These are phyloP conservation scores for Lydus trimaculatus DNA, from an alignment of 2,888 invertebrate genomes.

Conservation along the genomic window DNA sequence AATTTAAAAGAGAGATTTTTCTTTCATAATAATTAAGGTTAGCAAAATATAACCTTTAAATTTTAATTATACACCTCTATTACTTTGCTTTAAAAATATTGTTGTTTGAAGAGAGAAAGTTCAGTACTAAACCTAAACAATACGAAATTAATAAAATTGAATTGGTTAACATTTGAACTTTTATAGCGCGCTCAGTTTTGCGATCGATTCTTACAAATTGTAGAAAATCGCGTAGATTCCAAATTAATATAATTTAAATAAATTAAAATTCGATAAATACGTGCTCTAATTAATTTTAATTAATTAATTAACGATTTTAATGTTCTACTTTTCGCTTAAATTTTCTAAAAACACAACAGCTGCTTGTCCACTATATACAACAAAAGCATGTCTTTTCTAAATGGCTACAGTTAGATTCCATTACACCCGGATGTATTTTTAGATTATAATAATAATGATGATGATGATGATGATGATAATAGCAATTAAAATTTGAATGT, in stretches of 20 bases:
- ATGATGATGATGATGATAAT: not conserved
- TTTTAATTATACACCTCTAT: not conserved
- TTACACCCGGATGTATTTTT: not conserved
- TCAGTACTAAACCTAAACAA: not conserved
- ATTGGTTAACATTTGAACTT: not conserved
- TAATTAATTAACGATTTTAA: not conserved
- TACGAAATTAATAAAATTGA: not conserved
- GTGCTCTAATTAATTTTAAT: not conserved
- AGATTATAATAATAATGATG: not conserved
- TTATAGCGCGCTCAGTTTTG: not conserved
- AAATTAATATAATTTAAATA: not conserved
- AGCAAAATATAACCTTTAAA: not conserved
- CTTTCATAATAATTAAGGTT: not conserved
- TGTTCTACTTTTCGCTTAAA: not conserved
- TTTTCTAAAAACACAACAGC: not conserved
- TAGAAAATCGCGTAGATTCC: too few species aligned
- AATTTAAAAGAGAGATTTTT: not conserved
- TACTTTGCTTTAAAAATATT: not conserved
- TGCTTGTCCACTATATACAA: not conserved
- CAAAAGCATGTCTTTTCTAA: not conserved
- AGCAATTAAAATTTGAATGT: not conserved
- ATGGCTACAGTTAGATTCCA: not conserved
- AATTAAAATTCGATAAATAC: not conserved
- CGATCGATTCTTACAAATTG: too few species aligned
- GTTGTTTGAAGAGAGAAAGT: slow-evolving; percentile 3